Conservation (phyloP, 2,888 invertebrate genomes). For the Epsilonema sp. region DNA sequence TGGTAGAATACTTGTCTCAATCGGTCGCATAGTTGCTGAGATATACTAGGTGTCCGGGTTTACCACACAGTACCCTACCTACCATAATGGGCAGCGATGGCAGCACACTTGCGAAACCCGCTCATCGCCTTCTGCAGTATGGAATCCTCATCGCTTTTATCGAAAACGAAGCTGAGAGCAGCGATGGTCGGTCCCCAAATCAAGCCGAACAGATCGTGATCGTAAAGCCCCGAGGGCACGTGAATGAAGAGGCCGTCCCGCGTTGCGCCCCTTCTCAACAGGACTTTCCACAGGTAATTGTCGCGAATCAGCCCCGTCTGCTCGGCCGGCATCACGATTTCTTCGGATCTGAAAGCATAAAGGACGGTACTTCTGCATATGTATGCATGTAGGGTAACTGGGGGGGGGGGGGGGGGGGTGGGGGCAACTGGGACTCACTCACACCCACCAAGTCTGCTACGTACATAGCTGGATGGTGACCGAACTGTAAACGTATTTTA, state of each 20-base stretch:
- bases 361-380: too few species aligned
- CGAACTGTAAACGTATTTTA: too few species aligned
- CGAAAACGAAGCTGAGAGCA: slow-evolving; percentile 61
- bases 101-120: slow-evolving; percentile 47
- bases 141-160: slow-evolving; percentile 37
- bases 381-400: too few species aligned
- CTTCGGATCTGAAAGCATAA: slow-evolving; percentile 60
- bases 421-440: too few species aligned
- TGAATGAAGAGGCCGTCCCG: slow-evolving; percentile 50
- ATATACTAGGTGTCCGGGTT: too few species aligned
- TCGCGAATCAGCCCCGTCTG: slow-evolving; percentile 80
- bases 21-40: too few species aligned
- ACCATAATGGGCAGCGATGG: slow-evolving; percentile 37
- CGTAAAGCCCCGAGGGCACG: slow-evolving; percentile 52
- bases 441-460: too few species aligned
- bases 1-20: too few species aligned
- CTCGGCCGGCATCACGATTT: slow-evolving; percentile 98
- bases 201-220: slow-evolving; percentile 47
- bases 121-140: slow-evolving; percentile 39
- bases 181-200: slow-evolving; percentile 71
- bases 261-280: slow-evolving; percentile 21
- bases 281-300: slow-evolving; percentile 79
- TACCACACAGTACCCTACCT: too few species aligned
- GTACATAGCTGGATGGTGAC: too few species aligned
- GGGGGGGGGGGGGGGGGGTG: too few species aligned